Percentiles rank a stretch among this genome's conserved stretches.
phyloP scores from a whole-genome alignment of 2,888 invertebrate genomes.

The Leptura quadrifasciata region DNA sequence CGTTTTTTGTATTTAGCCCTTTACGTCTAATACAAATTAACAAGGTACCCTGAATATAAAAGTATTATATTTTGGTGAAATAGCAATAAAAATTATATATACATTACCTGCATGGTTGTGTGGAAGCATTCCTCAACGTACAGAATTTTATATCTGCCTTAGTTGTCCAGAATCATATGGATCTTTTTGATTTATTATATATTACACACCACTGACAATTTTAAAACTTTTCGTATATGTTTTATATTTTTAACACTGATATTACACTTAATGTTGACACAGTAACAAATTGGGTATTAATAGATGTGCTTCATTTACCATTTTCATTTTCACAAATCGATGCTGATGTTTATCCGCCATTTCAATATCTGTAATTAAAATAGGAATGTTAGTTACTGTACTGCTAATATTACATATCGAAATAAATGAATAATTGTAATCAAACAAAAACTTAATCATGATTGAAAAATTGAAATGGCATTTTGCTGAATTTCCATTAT shows the following conservation, averaged over 20 bases:
- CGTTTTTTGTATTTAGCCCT: too few relatives aligned
- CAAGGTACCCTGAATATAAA: too few relatives aligned
- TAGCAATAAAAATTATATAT: too few relatives aligned
- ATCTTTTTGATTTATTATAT: background rate
- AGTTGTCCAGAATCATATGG: background rate
- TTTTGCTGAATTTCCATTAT: background rate
- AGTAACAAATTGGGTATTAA: background rate
- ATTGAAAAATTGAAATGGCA: background rate
- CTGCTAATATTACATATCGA: background rate
- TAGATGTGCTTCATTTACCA: background rate
- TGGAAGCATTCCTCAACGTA: slow-evolving; percentile 57
- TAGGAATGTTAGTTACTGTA: background rate
- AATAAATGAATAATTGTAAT: background rate
- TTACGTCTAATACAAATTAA: too few relatives aligned
- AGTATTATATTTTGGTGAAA: too few relatives aligned
- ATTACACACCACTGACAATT: background rate
- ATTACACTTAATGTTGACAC: background rate
- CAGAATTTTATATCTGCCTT: slow-evolving; percentile 7
- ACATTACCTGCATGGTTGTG: slow-evolving; percentile 61
- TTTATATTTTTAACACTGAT: background rate
- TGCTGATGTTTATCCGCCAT: slow-evolving; percentile 5
- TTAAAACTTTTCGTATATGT: slow-evolving; percentile 10
- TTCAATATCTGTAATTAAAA: slow-evolving; percentile 5
- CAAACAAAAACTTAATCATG: background rate
- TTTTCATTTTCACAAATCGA: slow-evolving; percentile 10